Conservation (phyloP, 2,888 invertebrate genomes). For the Invenusta paracnida region DNA sequence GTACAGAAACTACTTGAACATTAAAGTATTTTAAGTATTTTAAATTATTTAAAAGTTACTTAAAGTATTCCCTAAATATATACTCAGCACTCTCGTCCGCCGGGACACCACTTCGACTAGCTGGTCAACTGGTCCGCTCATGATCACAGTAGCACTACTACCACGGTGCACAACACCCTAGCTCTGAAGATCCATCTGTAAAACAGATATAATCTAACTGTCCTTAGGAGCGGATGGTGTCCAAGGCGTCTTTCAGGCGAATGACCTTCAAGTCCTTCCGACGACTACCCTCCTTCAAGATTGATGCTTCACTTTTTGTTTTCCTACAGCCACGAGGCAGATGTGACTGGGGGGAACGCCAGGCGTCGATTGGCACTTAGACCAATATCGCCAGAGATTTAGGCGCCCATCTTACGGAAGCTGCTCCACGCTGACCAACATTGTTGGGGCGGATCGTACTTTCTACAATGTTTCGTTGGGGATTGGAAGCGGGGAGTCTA, state of each 20-base stretch:
- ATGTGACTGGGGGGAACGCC: background rate
- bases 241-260: background rate
- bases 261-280: background rate
- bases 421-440: background rate
- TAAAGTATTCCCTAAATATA: too few relatives aligned
- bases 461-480: background rate
- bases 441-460: background rate
- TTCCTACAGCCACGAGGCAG: background rate
- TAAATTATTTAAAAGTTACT: too few relatives aligned
- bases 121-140: background rate
- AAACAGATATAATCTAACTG: background rate
- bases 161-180: background rate
- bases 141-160: background rate
- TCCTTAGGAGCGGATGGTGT: background rate
- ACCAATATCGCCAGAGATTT: too few relatives aligned
- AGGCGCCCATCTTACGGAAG: background rate
- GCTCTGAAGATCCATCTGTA: background rate
- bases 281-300: background rate
- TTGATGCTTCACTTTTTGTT: background rate
- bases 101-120: too few relatives aligned
- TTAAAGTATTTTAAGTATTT: too few relatives aligned
- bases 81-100: too few relatives aligned
- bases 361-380: background rate
- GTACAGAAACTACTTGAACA: too few relatives aligned
- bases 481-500: background rate